Evolutionary conservation across 2,888 invertebrate genomes (phyloP).

Genomic region (Tenthredo distinguenda): DNA sequence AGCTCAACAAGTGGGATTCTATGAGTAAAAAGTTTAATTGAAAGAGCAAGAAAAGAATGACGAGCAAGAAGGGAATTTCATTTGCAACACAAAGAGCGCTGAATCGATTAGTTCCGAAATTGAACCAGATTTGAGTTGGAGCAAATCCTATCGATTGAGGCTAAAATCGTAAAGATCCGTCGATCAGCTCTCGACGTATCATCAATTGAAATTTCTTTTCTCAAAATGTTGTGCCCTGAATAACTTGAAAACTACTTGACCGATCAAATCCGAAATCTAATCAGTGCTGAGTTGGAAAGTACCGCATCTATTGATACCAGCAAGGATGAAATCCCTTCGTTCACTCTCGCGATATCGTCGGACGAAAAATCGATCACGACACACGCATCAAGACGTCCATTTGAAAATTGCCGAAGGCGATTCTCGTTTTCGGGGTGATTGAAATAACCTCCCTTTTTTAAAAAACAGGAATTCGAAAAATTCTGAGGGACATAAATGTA

Average conservation of each 20-base stretch:
- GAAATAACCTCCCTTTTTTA: not conserved
- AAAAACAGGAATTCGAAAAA: not conserved
- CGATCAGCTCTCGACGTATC: not conserved
- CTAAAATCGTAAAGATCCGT: no score
- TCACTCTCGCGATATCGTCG: not conserved
- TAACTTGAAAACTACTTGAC: not conserved
- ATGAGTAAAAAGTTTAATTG: not conserved
- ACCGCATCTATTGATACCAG: not conserved
- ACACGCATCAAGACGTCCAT: no score
- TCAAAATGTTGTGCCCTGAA: not conserved
- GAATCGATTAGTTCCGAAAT: no score
- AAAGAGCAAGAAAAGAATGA: not conserved
- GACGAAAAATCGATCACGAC: not conserved
- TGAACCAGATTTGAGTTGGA: no score
- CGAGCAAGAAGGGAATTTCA: no score
- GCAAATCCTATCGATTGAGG: no score
- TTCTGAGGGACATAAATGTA: not conserved
- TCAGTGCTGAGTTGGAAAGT: not conserved
- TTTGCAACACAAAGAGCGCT: no score
- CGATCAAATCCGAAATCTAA: not conserved
- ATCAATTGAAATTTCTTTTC: not conserved
- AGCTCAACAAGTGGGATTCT: not conserved
- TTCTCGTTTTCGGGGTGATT: not conserved
- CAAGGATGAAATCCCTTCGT: not conserved
- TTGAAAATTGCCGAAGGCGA: not conserved